Evolutionary conservation across 1,140 invertebrate species (phyloP), one percentile per base, ranked within the genome.

Genomic region (Musca domestica): DNA sequence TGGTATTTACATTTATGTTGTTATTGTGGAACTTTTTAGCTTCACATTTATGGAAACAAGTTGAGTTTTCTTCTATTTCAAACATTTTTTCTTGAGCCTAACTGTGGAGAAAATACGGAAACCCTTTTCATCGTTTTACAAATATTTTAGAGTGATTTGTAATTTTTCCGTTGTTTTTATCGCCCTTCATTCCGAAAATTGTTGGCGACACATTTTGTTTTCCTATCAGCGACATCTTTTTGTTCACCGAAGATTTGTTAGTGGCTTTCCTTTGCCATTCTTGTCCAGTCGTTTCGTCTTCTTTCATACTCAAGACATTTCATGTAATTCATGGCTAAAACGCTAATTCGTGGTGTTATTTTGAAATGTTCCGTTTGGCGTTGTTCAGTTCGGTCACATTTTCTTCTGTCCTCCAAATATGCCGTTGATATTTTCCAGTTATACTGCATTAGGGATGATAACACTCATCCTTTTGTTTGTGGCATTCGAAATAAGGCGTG

Each of bases 171-270:
- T 56, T 51, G 4, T 19, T 19, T 51, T 56, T 56, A n/a, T 56
- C 27, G 14, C 27, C 23, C 15, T 61, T 61, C 27, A 41, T 61
- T 61, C 20, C 3, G 17, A 22, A 27, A 61, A 61, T 61, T 61
- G 56, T 34, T 61, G 56, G 56, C 56, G 56, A 61, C 56, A 61
- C 56, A 61, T 61, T 61, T 54, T 61, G 30, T 17, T 61, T 41
- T 4, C 9, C 19, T 61, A 61, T 58, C 56, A 34, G 56, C 56
- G 27, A 34, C 56, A 61, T 61, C 56, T 61, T 61, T 61, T 61
- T 61, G 27, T 61, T 30, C 56, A 34, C 12, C 14, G 27, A 34
- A 34, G 52, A 27, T 34, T 25, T 56, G 19, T 56, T 56, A 7
- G 9, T 15, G 9, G 4, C 15, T 56, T 56, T 56, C n/a, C 52